phyloP scores from a whole-genome alignment of 2,888 invertebrate species.

The Nyleta sp. region DNA sequence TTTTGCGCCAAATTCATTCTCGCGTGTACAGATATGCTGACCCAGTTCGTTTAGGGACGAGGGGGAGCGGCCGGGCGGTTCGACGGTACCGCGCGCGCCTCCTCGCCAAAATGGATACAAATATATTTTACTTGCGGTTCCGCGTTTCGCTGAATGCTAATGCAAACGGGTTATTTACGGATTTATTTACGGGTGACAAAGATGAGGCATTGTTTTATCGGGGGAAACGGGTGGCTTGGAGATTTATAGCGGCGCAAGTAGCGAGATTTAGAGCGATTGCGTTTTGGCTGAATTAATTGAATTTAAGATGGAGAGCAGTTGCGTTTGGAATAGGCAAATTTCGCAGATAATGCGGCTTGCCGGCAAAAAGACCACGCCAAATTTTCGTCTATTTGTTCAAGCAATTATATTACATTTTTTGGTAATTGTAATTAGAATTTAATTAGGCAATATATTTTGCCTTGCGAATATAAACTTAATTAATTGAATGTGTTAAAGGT shows the following conservation, averaged over 20 bases:
- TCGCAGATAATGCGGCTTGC: not conserved
- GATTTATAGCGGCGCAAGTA: slow-evolving; percentile 29
- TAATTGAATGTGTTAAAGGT: too few relatives aligned
- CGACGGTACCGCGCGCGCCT: not conserved
- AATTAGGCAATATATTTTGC: too few relatives aligned
- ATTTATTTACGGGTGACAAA: slow-evolving; percentile 54
- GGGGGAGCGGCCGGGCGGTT: not conserved
- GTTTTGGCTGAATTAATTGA: slow-evolving; percentile 38
- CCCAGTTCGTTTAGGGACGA: slow-evolving; percentile 29
- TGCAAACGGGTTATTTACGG: slow-evolving; percentile 43
- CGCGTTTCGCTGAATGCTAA: slow-evolving; percentile 45
- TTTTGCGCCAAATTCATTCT: slow-evolving; percentile 61
- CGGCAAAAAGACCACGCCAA: too few relatives aligned
- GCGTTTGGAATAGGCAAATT: slow-evolving; percentile 21
- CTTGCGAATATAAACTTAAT: too few relatives aligned
- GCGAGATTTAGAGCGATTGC: slow-evolving; percentile 38
- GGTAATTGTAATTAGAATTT: too few relatives aligned
- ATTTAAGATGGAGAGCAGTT: slow-evolving; percentile 36
- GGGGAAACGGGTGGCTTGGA: slow-evolving; percentile 1
- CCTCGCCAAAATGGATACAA: slow-evolving; percentile 44
- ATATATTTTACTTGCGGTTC: slow-evolving; percentile 45
- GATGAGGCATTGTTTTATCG: slow-evolving; percentile 55
- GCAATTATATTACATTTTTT: too few relatives aligned
- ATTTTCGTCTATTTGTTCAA: too few relatives aligned
- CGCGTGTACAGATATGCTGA: slow-evolving; percentile 58